Conservation (phyloP, 2,113 vertebrate genomes). For the Scomber colias region DNA sequence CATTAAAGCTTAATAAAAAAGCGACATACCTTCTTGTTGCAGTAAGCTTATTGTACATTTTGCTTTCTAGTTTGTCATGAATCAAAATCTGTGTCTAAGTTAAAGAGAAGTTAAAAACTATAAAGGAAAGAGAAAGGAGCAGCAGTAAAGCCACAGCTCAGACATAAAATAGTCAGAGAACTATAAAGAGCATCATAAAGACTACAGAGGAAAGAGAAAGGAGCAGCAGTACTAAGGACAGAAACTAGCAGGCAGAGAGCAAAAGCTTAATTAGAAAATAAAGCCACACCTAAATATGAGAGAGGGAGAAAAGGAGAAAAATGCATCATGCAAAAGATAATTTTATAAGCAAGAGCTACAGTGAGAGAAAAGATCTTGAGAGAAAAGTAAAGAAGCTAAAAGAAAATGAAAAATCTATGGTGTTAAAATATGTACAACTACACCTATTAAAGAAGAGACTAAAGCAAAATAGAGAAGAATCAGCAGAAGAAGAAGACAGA, state of each 20-base stretch:
- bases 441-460: background rate
- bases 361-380: background rate
- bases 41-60: no score
- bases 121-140: background rate
- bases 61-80: background rate
- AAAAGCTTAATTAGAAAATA: background rate
- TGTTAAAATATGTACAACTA: background rate
- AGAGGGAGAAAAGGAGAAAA: background rate
- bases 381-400: background rate
- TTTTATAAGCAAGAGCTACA: background rate
- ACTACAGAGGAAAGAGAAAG: background rate
- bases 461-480: background rate
- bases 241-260: background rate
- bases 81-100: background rate
- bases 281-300: background rate
- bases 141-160: background rate
- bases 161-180: background rate
- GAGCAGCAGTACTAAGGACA: background rate
- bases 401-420: background rate
- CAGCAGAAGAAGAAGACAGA: background rate
- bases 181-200: background rate
- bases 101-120: background rate
- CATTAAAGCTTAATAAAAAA: background rate
- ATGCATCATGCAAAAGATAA: constrained; percentile 7
- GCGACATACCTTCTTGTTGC: background rate